These are phyloP conservation scores for Bombus polaris DNA, from an alignment of 1,140 invertebrate species.

Conservation along the genomic window DNA sequence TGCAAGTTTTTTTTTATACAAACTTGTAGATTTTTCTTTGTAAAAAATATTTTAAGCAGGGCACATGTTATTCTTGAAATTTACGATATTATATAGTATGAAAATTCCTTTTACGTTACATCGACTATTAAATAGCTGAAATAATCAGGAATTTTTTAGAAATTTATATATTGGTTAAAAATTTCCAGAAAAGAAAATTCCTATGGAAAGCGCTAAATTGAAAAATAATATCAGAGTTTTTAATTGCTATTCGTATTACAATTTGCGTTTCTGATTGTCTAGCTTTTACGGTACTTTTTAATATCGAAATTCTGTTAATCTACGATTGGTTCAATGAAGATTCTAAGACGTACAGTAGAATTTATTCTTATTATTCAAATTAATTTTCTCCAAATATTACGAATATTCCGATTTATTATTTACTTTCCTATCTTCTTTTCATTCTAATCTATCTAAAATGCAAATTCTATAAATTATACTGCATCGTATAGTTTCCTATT, in stretches of 20 bases:
- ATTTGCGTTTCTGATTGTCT: not conserved
- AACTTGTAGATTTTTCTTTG: not conserved
- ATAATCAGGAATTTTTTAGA: not conserved
- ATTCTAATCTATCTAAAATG: too few relatives aligned
- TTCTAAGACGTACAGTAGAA: not conserved
- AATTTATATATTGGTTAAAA: not conserved
- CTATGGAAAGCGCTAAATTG: not conserved
- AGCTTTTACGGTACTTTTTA: too few relatives aligned
- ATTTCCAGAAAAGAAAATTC: not conserved
- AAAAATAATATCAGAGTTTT: rapidly evolving
- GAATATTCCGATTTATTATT: too few relatives aligned
- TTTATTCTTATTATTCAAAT: not conserved
- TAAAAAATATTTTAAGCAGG: not conserved
- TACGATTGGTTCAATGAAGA: not conserved
- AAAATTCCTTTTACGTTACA: not conserved
- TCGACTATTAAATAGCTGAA: not conserved
- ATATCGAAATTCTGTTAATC: too few relatives aligned
- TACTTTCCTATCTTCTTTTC: too few relatives aligned
- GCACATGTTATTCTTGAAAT: not conserved
- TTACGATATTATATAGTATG: not conserved
- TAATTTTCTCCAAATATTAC: not conserved
- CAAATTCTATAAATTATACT: too few relatives aligned
- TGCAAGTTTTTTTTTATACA: not conserved
- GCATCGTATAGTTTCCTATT: too few relatives aligned
- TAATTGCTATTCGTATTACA: not conserved